These are phyloP conservation scores for Arctopsyche grandis DNA, from an alignment of 1,140 invertebrate genomes.

Conservation along the genomic window DNA sequence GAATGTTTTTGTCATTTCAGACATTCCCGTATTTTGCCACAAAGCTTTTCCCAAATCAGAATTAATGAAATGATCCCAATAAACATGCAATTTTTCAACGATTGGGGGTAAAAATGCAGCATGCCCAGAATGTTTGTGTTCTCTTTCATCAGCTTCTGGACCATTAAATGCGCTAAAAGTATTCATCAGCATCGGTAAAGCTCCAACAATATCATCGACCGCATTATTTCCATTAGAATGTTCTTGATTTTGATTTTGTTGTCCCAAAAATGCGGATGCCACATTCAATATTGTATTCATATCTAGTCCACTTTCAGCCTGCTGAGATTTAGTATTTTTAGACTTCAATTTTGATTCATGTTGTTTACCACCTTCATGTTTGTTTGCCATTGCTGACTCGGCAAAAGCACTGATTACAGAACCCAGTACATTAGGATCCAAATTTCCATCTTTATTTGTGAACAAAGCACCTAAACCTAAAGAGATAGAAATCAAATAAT, in stretches of 20 bases:
- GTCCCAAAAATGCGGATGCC: slow-evolving; percentile 70
- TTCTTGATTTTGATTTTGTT: slow-evolving; percentile 45
- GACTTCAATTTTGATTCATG: slow-evolving; percentile 56
- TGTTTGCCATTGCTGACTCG: slow-evolving; percentile 42
- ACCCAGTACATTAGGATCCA: slow-evolving; percentile 67
- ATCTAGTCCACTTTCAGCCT: slow-evolving; percentile 60
- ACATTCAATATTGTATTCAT: slow-evolving; percentile 69
- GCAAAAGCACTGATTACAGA: slow-evolving; percentile 67
- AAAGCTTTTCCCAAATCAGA: slow-evolving; percentile 79
- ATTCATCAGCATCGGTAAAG: slow-evolving; percentile 74
- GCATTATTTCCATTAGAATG: slow-evolving; percentile 56
- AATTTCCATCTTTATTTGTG: slow-evolving; percentile 64
- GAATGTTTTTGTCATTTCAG: slow-evolving; percentile 69
- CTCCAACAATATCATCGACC: slow-evolving; percentile 69
- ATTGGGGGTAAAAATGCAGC: slow-evolving; percentile 78
- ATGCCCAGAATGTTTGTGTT: slow-evolving; percentile 76
- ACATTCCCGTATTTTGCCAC: slow-evolving; percentile 77
- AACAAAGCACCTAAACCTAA: slow-evolving; percentile 66
- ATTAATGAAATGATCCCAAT: slow-evolving; percentile 82
- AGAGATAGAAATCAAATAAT: slow-evolving; percentile 12
- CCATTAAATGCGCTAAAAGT: slow-evolving; percentile 67
- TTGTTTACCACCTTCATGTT: slow-evolving; percentile 29
- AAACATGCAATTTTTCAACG: slow-evolving; percentile 76
- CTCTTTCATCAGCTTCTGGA: slow-evolving; percentile 65
- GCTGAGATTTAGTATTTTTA: slow-evolving; percentile 57